phyloP scores from a whole-genome alignment of 2,888 invertebrate genomes.

The Tachina fera region DNA sequence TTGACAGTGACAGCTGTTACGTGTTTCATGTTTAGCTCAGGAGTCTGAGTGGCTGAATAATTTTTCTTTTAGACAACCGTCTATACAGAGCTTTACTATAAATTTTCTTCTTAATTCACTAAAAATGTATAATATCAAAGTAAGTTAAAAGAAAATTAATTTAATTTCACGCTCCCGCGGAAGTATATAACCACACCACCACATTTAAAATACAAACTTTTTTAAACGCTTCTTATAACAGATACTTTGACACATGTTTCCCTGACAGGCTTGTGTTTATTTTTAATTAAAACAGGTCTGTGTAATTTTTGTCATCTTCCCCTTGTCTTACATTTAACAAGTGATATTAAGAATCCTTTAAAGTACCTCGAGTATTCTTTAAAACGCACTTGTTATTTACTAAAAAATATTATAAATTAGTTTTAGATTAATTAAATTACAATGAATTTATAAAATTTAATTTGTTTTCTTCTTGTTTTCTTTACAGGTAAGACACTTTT shows the following conservation, averaged over 20 bases:
- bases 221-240: slow-evolving; percentile 8
- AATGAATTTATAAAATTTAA: slow-evolving; percentile 12
- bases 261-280: neutral
- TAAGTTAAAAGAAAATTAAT: slow-evolving; percentile 6
- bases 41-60: no score
- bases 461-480: slow-evolving; percentile 11
- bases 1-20: no score
- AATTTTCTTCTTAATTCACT: neutral
- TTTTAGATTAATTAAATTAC: slow-evolving; percentile 9
- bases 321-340: slow-evolving; percentile 16
- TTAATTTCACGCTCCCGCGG: neutral
- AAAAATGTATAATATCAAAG: neutral
- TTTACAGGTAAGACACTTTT: slow-evolving; percentile 37
- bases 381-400: no score
- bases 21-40: no score
- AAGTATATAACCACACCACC: neutral
- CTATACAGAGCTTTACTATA: neutral
- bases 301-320: neutral
- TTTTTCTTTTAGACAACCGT: no score
- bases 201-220: neutral
- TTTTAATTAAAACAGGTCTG: slow-evolving; percentile 46
- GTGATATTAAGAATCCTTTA: slow-evolving; percentile 6
- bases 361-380: neutral
- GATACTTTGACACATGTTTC: slow-evolving; percentile 14
- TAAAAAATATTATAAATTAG: neutral